Base-by-base conservation (phyloP, 2,113 vertebrate genomes). In the Apodemus sylvaticus region DNA sequence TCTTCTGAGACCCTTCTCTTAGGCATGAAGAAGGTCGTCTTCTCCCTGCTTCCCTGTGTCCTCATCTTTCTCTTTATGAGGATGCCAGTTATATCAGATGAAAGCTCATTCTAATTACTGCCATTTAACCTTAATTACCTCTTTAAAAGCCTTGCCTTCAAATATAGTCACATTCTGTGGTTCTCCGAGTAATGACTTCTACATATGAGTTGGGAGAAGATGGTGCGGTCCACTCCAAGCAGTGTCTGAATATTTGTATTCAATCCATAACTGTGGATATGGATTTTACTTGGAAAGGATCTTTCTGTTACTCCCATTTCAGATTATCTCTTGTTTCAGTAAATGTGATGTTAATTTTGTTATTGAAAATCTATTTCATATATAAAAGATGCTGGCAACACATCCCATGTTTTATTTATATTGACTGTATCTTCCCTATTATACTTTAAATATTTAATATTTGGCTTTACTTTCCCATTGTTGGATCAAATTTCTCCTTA, bases 361-460 rank as follows among this genome's bases (percentile, higher is more conserved):
- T 5, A 77, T 29, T 91, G 60, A 93, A 77, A 93, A 90, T 91
- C 34, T 60, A 73, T 90, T 94, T 96, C 34, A 64, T 45, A 12
- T 5, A n/a, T 89, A 92, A 36, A 12, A 96, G 39, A 86, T 95
- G 62, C 62, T 83, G 92, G 51, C 95, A 58, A 64, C 89, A 82
- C 13, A 79, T 86, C 11, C 90, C 95, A 90, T 17, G 74, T 77
- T 96, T 60, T 82, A 70, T 87, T 22, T 91, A 39, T 87, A 93
- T 73, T 64, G 82, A 45, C 70, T 39, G 76, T 68, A 88, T 91
- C 76, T 10, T 86, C n/a, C 22, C 58, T 93, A 24, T 70, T 66
- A 73, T 91, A 78, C n/a, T 90, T 96, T 68, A 85, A 95, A 89
- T 78, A 79, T 82, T 87, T 68, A 94, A 22, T 31, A 55, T 77